Evolutionary conservation across 2,888 invertebrate species (phyloP), one percentile per base, ranked within the genome.

Genomic region (Dicycla oo): DNA sequence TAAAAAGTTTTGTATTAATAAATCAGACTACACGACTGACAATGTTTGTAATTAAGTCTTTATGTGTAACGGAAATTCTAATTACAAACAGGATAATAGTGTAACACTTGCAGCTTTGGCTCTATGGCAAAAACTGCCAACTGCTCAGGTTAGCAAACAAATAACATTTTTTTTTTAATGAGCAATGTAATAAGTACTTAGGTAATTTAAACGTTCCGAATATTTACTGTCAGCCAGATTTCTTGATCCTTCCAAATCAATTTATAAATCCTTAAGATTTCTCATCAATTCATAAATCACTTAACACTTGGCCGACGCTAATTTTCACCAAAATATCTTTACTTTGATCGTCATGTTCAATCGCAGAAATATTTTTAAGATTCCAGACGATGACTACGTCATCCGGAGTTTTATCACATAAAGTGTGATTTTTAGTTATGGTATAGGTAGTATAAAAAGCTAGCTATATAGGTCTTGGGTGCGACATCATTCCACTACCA

Each of bases 41-140:
- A 70, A 38, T 73, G 69, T 69, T 73, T 56, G 43, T 69, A 69
- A 81, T 81, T 69, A 80, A 78, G 78, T 66, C 63, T 60, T 81
- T 47, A 62, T 64, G 62, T 75, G 64, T 66, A 65, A 71, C 82
- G 79, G 80, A 80, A 82, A 80, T 80, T 63, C 63, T 67, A 82
- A 82, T 82, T 69, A 78, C 45, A 57, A 34, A 45, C 82, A 69
- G 82, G 79, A 82, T 78, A 66, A 66, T 69, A 56, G 40, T 68
- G 20, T 74, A 69, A 69, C 74, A 78, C 77, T 77, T 67, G 51
- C 65, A 66, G 49, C 60, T 81, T 72, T 47, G 51, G 26, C 11
- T 30, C 58, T 54, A 4, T 63, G 10, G 63, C 58, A 81, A 72
- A 81, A 79, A 77, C 15, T 51, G 6, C 11, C 20, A 38, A 38